Evolutionary conservation across 2,113 vertebrate species (phyloP), one percentile per base, ranked within the genome.

Genomic region (Heptranchias perlo): DNA sequence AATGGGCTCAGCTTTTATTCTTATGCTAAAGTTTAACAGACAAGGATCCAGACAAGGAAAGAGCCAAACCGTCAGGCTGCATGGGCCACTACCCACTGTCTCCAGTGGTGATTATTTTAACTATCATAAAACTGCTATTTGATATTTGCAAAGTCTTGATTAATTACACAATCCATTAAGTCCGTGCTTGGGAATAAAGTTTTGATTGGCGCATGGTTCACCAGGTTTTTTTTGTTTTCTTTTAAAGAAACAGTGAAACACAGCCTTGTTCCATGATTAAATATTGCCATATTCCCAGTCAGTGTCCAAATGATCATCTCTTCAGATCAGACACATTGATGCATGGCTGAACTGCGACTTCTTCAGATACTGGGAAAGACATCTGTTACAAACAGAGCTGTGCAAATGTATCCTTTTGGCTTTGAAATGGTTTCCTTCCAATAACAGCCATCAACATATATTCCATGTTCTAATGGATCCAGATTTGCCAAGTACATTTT

Each of bases 41-140:
- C 86, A 93, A 93, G 58, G 89, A 93, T 64, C 89, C 89, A 93
- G 89, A 62, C 58, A 62, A 93, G 39, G 89, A 93, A 93, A 93
- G 58, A 62, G 89, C 89, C 89, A 93, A 93, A 62, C 58, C 16
- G 21, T 62, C 35, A n/a, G 89, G 61, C 35, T 93, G 58, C 54
- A 93, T 93, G 89, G 89, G 89, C 54, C 35, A 62, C 13, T 39
- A 39, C n/a, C 58, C 89, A 92, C 18, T 18, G 35, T 39, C 89
- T 92, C 89, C 58, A 62, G 6, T n/a, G 0, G 89, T 64, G 78
- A 82, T 93, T 93, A 93, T 93, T 62, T 93, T 64, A 64, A 39
- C 54, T 62, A 64, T 93, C 35, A n/a, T 61, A 93, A 93, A 93
- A 93, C 89, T 62, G 89, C 58, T 92, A 61, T n/a, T n/a, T 62